Base-by-base conservation (phyloP, 2,797 vertebrate species). In the Mormyrops boulengeri region DNA sequence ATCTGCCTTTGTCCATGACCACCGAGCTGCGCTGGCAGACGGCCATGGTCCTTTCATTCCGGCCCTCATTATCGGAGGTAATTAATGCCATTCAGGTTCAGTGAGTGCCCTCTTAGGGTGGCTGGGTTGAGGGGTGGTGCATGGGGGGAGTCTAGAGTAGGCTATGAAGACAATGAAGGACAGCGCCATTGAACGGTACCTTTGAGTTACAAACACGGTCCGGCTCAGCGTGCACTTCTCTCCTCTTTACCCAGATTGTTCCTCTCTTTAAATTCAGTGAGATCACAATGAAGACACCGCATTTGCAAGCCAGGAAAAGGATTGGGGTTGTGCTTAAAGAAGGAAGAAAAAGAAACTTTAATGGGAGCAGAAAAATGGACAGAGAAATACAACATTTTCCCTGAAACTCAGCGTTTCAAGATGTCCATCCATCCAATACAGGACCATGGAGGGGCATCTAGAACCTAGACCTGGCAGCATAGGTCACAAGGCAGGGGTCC, bases 21-120 rank as follows among this genome's bases (percentile, higher is more conserved):
- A 93, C 93, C 91, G 91, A 91, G 94, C 93, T 92, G 91, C 93
- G 87, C 91, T 95, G 95, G 95, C 94, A 93, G 92, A 91, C 92
- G 93, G 94, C 96, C 95, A 95, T 93, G 90, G 94, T 93, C 93
- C 94, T 95, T 94, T 95, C 94, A 95, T 88, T 93, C 92, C 91
- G 89, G 91, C 91, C 90, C 92, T 93, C 93, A 95, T 95, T 94
- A 95, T 94, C 93, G 95, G 92, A 92, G 94, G 93, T 95, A 95
- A 96, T 95, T 94, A 95, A 96, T 94, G 94, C 94, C 93, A 91
- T 82, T 91, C 62, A 91, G 93, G 91, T 92, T 94, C 92, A 93
- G 92, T 91, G 88, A 92, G 94, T 93, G 91, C 88, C 88, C 90
- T 88, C 88, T 73, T 92, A 84, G 91, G 62, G 91, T 92, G 90